Base-by-base conservation (phyloP, 2,113 vertebrate genomes). In the Colinus virginianus region DNA sequence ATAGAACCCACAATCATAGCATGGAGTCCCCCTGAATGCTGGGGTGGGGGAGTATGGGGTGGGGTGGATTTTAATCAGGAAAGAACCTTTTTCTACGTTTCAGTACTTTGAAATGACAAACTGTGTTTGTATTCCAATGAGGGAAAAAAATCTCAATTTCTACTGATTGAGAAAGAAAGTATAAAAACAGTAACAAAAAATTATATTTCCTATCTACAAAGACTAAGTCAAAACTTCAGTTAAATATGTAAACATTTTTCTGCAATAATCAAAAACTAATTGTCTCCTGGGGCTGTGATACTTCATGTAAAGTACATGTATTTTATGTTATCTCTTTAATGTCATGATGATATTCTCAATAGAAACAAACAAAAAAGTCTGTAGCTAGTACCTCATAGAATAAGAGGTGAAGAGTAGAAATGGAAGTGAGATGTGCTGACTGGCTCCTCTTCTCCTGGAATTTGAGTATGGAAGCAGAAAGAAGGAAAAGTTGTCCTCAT, bases 191-290 rank as follows among this genome's bases (percentile, higher is more conserved):
- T 63, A 56, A 1, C 11, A 32, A 17, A 58, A 22, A 13, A 25
- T 1, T n/a, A 23, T 53, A 63, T 76, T 90, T 76, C 25, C 43
- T 51, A 32, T 8, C 61, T n/a, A 58, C 84, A 25, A 51, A 32
- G 36, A 17, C 7, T 49, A 72, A 69, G 64, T 4, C 1, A 43
- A 15, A 74, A 56, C 4, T 61, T 61, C 3, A 34, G 14, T 62
- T 38, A 70, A 34, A 48, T 34, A 51, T 6, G 5, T 30, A 77
- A 55, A 42, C 1, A 4, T 34, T 38, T 87, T 53, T 40, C 7
- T 49, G 2, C 70, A 71, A n/a, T 18, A 38, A 3, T 55, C 3
- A 55, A 4, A 4, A 2, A 0, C 1, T 34, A 38, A 66, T 64
- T 77, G 79, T 78, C 9, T 58, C 4, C 9, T 36, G 12, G 17